These are phyloP conservation scores for Eulacestoma nigropectus DNA, from an alignment of 2,113 vertebrate genomes.

Conservation along the genomic window DNA sequence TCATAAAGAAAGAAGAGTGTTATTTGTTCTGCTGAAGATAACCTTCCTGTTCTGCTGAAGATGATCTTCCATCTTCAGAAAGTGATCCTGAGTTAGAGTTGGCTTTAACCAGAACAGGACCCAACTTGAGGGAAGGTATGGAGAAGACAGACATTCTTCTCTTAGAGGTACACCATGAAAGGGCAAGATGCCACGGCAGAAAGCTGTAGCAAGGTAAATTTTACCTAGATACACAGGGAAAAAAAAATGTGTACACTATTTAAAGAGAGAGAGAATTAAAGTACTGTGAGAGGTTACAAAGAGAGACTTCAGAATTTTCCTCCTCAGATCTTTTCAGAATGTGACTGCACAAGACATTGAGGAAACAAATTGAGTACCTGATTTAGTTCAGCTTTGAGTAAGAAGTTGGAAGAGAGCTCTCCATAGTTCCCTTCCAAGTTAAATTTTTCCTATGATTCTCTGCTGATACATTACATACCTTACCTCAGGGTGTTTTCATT, in stretches of 20 bases:
- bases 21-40: neutral
- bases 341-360: neutral
- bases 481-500: neutral
- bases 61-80: neutral
- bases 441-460: neutral
- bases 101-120: neutral
- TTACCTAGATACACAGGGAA: neutral
- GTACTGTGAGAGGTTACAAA: neutral
- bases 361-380: neutral
- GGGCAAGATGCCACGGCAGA: neutral
- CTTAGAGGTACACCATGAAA: neutral
- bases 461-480: neutral
- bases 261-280: neutral
- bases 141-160: neutral
- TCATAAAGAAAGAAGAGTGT: neutral
- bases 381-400: neutral
- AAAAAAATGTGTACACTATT: neutral
- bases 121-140: neutral
- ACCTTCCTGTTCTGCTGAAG: neutral
- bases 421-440: neutral
- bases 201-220: neutral
- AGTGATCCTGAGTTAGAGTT: neutral
- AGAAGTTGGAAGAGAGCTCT: neutral
- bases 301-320: neutral
- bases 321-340: neutral